Evolutionary conservation across 37 sponge, comb jelly and placozoan species (phyloP), one percentile per base, ranked within the genome.

Genomic region (Dysidea cf. avara): DNA sequence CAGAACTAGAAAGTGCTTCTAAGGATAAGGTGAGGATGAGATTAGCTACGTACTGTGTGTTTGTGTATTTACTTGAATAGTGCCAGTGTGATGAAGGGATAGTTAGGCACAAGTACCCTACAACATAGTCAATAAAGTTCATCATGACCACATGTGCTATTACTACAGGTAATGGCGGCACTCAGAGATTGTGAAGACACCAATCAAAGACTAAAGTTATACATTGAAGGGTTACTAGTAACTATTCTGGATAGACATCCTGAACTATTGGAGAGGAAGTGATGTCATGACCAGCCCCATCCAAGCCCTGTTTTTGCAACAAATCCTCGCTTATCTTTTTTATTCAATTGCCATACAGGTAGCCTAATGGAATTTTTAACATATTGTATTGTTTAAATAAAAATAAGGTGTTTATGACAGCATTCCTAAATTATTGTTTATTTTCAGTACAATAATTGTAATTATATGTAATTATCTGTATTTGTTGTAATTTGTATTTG

Each of bases 191-290:
- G 39, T 32, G 87, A 86, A 39, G 65, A 67, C 1, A 52, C 29
- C 32, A 81, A 68, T 26, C 57, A 21, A 2, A 43, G 87, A 25
- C 82, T 86, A 24, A 38, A 75, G 34, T 11, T 34, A 3, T 86
- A 86, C 66, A 80, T 86, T 34, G 87, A 80, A 12, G 71, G 81
- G 17, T 66, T 86, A 24, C 66, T 86, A 16, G 57, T 64, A 13
- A 37, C 56, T 53, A 81, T 86, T 20, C 73, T 86, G 16, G 82
- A 86, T 17, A 81, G 61, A 53, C 77, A 86, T 32, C 87, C 87
- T 22, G 87, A 86, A 25, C 38, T 86, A 33, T 58, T 86, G 24
- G 87, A 86, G 53, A 80, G 39, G 22, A 61, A 51, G 24, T 79
- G 28, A 76, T 11, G 16, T 50, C 53, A 50, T 50, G 53, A 18